Percentiles rank a stretch among this genome's conserved stretches.
phyloP scores from a whole-genome alignment of 2,888 invertebrate species.

The Tipula helvola region DNA sequence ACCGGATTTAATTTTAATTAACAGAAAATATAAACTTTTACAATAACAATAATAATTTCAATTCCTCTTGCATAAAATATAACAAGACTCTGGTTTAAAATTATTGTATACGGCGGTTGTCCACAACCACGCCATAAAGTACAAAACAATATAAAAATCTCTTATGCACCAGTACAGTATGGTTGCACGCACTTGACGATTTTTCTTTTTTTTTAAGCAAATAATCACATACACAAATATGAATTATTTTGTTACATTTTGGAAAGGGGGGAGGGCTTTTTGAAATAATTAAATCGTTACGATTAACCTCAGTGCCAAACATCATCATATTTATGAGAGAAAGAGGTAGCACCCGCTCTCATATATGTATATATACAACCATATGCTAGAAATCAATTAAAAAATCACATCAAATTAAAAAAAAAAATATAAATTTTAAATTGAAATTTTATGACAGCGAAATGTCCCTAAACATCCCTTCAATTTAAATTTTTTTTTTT shows the following conservation, averaged over 20 bases:
- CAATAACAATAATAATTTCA: not conserved
- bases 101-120: not conserved
- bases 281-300: not conserved
- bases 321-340: not conserved
- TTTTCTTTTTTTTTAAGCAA: not conserved
- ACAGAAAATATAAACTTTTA: not conserved
- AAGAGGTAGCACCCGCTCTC: not conserved
- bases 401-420: not conserved
- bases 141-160: not conserved
- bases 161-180: not conserved
- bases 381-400: not conserved
- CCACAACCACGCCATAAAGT: not conserved
- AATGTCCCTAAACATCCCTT: not conserved
- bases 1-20: not conserved
- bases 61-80: not conserved
- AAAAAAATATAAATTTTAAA: not conserved
- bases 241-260: not conserved
- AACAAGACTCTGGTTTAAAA: not conserved
- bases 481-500: not conserved
- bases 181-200: not conserved
- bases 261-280: not conserved
- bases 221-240: not conserved
- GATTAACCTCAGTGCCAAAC: not conserved
- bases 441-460: not conserved
- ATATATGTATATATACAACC: not conserved